These are phyloP conservation scores for Sebastolobus alascanus DNA, from an alignment of 2,797 vertebrate species.

Conservation along the genomic window DNA sequence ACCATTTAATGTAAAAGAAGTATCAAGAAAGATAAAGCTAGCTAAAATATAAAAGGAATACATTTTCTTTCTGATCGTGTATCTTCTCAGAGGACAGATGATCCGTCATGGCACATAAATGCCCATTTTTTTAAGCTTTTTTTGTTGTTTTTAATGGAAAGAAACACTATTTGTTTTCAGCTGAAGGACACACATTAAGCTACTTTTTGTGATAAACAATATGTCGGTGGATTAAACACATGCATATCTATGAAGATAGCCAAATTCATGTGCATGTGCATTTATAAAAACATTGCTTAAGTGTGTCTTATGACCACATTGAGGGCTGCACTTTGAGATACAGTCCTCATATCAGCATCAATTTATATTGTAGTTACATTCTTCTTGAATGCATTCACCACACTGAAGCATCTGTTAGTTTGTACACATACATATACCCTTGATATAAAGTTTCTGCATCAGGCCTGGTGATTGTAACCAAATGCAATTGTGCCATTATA, in stretches of 20 bases:
- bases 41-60: neutral
- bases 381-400: neutral
- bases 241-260: neutral
- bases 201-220: neutral
- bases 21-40: neutral
- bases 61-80: neutral
- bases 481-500: neutral
- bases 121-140: neutral
- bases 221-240: neutral
- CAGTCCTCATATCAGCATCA: neutral
- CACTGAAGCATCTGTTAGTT: neutral
- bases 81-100: neutral
- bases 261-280: too few species aligned
- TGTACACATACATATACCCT: neutral
- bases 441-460: neutral
- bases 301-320: neutral
- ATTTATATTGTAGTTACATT: neutral
- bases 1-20: neutral
- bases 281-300: neutral
- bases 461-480: too few species aligned
- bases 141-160: neutral
- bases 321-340: neutral
- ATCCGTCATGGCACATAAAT: too few species aligned
- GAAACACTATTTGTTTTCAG: neutral
- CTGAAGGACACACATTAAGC: neutral